A percentile compares a stretch with the other conserved stretches of the same genome.
phyloP scores from a whole-genome alignment of 2,797 vertebrate genomes.

The Strix occidentalis region DNA sequence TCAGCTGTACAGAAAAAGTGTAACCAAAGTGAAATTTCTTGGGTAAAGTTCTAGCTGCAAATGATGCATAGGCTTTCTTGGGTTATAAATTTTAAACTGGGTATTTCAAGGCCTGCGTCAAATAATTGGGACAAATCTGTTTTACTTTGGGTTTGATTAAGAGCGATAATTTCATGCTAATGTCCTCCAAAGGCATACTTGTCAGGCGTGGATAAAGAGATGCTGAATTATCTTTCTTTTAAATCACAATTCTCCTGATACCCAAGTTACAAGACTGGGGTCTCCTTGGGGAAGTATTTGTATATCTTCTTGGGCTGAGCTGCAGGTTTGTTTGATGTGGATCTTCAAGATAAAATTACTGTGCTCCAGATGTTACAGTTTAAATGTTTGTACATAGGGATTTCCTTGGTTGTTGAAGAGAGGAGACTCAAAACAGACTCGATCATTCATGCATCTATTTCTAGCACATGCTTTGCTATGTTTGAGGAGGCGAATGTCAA shows the following conservation, averaged over 20 bases:
- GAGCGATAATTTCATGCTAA: constrained; percentile 18
- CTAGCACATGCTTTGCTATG: constrained; percentile 62
- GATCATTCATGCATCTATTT: constrained; percentile 74
- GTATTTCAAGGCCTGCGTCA: not conserved
- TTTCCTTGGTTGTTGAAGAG: constrained; percentile 74
- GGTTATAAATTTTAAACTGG: constrained; percentile 15
- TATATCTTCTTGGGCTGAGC: constrained; percentile 56
- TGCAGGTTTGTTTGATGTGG: constrained; percentile 73
- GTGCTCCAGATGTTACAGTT: constrained; percentile 75
- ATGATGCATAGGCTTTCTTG: not conserved
- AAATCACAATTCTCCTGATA: constrained; percentile 28
- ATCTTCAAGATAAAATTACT: constrained; percentile 75
- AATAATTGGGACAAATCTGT: constrained; percentile 33
- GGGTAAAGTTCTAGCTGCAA: constrained; percentile 20
- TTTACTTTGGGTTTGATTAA: constrained; percentile 16
- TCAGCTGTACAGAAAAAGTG: constrained; percentile 52
- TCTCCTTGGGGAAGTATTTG: constrained; percentile 71
- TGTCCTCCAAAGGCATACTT: constrained; percentile 22
- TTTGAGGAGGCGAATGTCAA: constrained; percentile 65
- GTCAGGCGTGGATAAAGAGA: constrained; percentile 56
- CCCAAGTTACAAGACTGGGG: constrained; percentile 3
- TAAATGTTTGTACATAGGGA: constrained; percentile 75
- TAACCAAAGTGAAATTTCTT: constrained; percentile 14
- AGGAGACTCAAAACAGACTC: constrained; percentile 76
- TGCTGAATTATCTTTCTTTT: constrained; percentile 52